Base-by-base conservation (phyloP, 2,113 vertebrate species). In the Melospiza melodia region DNA sequence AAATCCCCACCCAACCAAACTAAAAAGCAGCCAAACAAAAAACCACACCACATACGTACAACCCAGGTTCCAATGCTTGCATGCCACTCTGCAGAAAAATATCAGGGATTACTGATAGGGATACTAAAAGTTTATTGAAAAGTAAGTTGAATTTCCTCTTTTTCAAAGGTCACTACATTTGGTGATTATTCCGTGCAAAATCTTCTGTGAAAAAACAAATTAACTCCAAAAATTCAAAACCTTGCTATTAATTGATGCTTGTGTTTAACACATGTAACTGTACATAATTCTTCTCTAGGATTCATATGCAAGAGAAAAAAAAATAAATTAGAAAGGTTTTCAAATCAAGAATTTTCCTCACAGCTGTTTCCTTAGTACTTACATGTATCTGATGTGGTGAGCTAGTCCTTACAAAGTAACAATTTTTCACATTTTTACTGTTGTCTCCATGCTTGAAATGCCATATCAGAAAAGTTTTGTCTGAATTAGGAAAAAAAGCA, bases 321-420 rank as follows among this genome's bases (percentile, higher is more conserved):
- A 25, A 59, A 92, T 89, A 80, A 90, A 84, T 63, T 28, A 46
- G 61, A n/a, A 55, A 10, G 5, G 30, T 72, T 97, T 96, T 81
- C 30, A 92, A 81, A 85, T 74, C 11, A 93, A 79, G 14, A 90
- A 63, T 92, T 84, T 93, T 81, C 15, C 43, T 90, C 14, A 37
- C 84, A 31, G 39, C 69, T 92, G 1, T 83, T 87, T 78, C 35
- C 23, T 66, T 69, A 79, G 77, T n/a, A 79, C 22, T 89, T 86
- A 59, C 6, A 39, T 39, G 3, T 31, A 77, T 49, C 8, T 79
- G 19, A 4, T 15, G 9, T 79, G 12, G 44, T 39, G 46, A 8
- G 13, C 0, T 24, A 57, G 37, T 66, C 52, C 51, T 84, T 68
- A 22, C 92, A 72, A 95, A 79, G 24, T 41, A 39, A 55, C 9